Evolutionary conservation across 2,113 vertebrate species (phyloP), one percentile per base, ranked within the genome.

Genomic region (Crotalus tigris): DNA sequence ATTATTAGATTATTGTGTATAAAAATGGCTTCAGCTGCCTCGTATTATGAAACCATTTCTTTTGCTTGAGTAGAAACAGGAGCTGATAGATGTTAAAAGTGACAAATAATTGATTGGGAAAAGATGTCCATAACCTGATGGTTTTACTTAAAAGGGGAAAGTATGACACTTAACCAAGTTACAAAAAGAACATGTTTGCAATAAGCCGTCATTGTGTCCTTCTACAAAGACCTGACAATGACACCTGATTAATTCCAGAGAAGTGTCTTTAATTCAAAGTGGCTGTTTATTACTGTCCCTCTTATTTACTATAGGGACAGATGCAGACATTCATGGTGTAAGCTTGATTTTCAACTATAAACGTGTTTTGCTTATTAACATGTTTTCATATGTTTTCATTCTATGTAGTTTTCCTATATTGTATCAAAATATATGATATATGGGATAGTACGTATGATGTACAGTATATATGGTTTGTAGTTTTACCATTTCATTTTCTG

Each of bases 51-150:
- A 96, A 96, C 94, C 94, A 95, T 96, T 95, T 95, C 94, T 95
- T 94, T 95, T 96, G 90, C 95, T 95, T 95, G 96, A 97, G 95
- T 95, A 91, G 95, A 96, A 96, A 93, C 94, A 97, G 96, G 94
- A 95, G 96, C 93, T 95, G 95, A 93, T 92, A 88, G 95, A 97
- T 96, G 94, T 96, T 95, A 94, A 96, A 97, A 97, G 95, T 92
- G 95, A 94, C 29, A 97, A 95, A 96, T 96, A 97, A 97, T 94
- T 95, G 94, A 95, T 95, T 95, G 94, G 87, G 88, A 95, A 95
- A 94, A 90, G 59, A 91, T 93, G 93, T 95, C 95, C 94, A 85
- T 97, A 96, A 94, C 95, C 93, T 75, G 58, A 94, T 95, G 93
- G 88, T 93, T 94, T 92, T 26, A 86, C 33, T 96, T 89, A 92